These are phyloP conservation scores for Dyspetes luteomarginatus DNA, from an alignment of 2,888 invertebrate species.

Conservation along the genomic window DNA sequence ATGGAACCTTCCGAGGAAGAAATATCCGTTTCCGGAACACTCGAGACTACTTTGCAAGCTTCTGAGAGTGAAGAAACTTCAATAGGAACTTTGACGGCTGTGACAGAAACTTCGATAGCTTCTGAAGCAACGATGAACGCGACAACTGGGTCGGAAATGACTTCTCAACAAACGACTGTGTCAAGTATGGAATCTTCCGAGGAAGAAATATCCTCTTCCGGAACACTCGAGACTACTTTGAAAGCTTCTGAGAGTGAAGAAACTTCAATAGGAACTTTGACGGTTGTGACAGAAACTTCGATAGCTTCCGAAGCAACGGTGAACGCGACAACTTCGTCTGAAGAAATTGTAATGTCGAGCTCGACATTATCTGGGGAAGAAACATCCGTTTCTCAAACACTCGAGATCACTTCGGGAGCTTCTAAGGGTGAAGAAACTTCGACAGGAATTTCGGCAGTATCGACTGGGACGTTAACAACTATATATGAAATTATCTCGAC, in stretches of 20 bases:
- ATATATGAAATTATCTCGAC: slow-evolving; percentile 29
- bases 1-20: not conserved
- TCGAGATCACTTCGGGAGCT: not conserved
- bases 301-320: not conserved
- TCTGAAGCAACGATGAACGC: not conserved
- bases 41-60: not conserved
- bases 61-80: not conserved
- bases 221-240: not conserved
- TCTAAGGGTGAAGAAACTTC: not conserved
- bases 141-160: not conserved
- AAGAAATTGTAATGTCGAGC: not conserved
- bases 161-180: not conserved
- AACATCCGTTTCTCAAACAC: not conserved
- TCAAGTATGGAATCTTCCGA: not conserved
- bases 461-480: slow-evolving; percentile 8
- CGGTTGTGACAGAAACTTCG: not conserved
- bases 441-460: no score
- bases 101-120: not conserved
- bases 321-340: not conserved
- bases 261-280: slow-evolving; percentile 17
- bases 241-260: not conserved
- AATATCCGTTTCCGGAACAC: not conserved
- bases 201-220: not conserved
- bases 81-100: no score
- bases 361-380: not conserved